A percentile compares a stretch with the other conserved stretches of the same genome.
These are phyloP conservation scores for Carlito syrichta DNA, from an alignment of 2,113 vertebrate genomes.

Conservation along the genomic window DNA sequence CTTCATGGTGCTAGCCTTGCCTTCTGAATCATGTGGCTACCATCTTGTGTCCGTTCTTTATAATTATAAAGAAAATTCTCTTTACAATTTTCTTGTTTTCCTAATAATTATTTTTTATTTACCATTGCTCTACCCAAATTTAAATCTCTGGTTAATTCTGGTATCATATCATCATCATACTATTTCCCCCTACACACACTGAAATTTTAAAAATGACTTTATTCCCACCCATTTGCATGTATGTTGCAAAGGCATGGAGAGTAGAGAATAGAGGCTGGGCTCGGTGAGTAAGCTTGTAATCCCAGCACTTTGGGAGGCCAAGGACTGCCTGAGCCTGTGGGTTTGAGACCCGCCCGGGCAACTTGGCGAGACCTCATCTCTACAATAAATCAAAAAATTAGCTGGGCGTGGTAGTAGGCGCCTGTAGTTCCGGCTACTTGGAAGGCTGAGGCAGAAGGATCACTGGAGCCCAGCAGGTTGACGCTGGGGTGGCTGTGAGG, in stretches of 20 bases:
- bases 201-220: background rate
- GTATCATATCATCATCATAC: background rate
- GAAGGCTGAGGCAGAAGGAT: no score
- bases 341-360: no score
- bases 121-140: background rate
- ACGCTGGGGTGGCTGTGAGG: no score
- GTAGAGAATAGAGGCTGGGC: no score
- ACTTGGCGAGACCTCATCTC: no score
- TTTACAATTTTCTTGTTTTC: background rate
- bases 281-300: no score
- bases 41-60: background rate
- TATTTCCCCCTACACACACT: background rate
- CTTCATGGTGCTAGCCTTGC: background rate
- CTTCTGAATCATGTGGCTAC: background rate
- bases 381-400: no score
- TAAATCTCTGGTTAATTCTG: conserved; percentile 6
- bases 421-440: no score
- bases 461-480: no score
- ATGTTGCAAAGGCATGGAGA: background rate
- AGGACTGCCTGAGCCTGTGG: no score
- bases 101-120: background rate
- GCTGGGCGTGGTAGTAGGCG: no score
- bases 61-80: background rate
- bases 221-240: background rate
- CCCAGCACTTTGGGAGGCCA: no score